phyloP scores from a whole-genome alignment of 1,140 invertebrate genomes.

The Platyura marginata region DNA sequence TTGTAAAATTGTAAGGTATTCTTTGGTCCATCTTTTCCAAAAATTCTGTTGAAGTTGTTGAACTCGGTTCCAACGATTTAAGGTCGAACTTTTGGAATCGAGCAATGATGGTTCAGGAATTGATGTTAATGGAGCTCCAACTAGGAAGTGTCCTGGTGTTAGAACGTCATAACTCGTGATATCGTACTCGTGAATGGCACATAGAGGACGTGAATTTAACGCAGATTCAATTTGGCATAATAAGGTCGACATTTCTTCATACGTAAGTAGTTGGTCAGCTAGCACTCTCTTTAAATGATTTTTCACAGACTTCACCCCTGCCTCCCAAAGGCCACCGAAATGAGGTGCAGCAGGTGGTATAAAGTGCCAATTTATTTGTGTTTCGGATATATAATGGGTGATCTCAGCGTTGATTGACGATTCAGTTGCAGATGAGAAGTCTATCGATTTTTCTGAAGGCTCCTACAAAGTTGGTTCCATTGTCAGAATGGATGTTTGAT shows the following conservation, averaged over 20 bases:
- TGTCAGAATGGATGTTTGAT: conserved; percentile 12
- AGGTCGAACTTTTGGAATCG: neutral
- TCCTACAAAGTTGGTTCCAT: conserved; percentile 13
- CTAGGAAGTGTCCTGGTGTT: conserved; percentile 14
- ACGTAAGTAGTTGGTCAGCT: conserved; percentile 3
- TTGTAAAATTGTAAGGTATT: conserved; percentile 13
- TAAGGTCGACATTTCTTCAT: conserved; percentile 12
- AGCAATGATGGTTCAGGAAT: conserved; percentile 11
- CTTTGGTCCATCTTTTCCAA: conserved; percentile 13
- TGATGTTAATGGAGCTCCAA: conserved; percentile 6
- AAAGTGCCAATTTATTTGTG: conserved; percentile 3
- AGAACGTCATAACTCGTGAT: conserved; percentile 8
- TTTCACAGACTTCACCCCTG: conserved; percentile 12
- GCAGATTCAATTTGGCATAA: conserved; percentile 10
- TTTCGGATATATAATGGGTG: neutral
- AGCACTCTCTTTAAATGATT: conserved; percentile 4
- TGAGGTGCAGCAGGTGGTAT: conserved; percentile 5
- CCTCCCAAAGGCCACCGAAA: conserved; percentile 18
- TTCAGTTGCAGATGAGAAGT: neutral
- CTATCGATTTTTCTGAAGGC: too few relatives aligned
- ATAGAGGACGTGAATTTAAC: conserved; percentile 10
- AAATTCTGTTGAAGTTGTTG: conserved; percentile 7
- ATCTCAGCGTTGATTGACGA: neutral
- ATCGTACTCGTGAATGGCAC: conserved; percentile 4
- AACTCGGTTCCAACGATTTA: conserved; percentile 6